Conservation (phyloP, 2,888 invertebrate species). For the Cyaniris semiargus region DNA sequence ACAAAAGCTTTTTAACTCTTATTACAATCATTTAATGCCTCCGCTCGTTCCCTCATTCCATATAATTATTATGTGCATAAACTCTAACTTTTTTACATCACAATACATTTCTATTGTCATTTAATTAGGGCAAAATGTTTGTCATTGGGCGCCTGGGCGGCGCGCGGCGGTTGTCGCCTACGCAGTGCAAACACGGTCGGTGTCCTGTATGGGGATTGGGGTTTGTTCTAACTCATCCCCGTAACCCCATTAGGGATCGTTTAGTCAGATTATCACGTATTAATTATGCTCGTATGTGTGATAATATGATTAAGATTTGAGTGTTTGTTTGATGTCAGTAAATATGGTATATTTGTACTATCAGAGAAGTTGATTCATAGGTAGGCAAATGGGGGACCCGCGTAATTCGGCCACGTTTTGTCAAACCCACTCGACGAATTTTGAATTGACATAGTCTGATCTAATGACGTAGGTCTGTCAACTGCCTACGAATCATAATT, state of each 20-base stretch:
- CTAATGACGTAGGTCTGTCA: too few species aligned
- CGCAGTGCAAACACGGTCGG: neutral
- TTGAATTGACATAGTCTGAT: too few species aligned
- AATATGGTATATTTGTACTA: too few species aligned
- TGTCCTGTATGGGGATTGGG: neutral
- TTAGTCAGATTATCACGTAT: neutral
- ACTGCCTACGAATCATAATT: too few species aligned
- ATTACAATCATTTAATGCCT: too few species aligned
- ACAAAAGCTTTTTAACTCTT: too few species aligned
- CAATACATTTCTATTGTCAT: neutral
- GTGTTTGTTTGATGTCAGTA: too few species aligned
- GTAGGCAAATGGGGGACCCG: too few species aligned
- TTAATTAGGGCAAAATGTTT: slow-evolving; percentile 14
- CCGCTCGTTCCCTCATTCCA: neutral
- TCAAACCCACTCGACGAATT: too few species aligned
- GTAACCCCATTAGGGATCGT: neutral
- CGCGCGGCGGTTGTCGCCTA: slow-evolving; percentile 1
- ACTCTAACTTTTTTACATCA: neutral
- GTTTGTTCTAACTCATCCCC: neutral
- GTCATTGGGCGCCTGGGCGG: neutral
- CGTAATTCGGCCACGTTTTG: too few species aligned
- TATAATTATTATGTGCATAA: too few species aligned
- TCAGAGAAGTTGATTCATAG: too few species aligned
- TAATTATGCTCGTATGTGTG: neutral
- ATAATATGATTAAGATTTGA: neutral